Base-by-base conservation (phyloP, 92 coral and sea anemone genomes). In the Porites divaricata region DNA sequence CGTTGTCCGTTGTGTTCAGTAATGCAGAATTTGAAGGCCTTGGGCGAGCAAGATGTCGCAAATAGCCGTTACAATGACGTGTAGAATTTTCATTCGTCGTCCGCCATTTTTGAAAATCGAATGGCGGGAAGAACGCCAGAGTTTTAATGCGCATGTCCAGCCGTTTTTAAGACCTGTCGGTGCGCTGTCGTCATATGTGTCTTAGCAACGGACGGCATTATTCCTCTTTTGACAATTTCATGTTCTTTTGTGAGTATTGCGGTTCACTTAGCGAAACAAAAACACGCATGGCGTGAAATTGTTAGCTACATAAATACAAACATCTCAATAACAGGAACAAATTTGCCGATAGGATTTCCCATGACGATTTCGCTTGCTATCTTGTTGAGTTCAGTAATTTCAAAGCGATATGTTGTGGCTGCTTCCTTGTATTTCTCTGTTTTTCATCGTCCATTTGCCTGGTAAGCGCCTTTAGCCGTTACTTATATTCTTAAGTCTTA, bases 141-240 rank as follows among this genome's bases (percentile, higher is more conserved):
- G n/a, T n/a, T n/a, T n/a, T n/a, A n/a, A n/a, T n/a, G n/a, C n/a
- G n/a, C n/a, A n/a, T n/a, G n/a, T n/a, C n/a, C n/a, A n/a, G n/a
- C n/a, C n/a, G n/a, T n/a, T n/a, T n/a, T n/a, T n/a, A n/a, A n/a
- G n/a, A n/a, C n/a, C n/a, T n/a, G n/a, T n/a, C n/a, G n/a, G n/a
- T n/a, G n/a, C 13, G 26, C 10, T 8, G 12, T 51, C 76, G 61
- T 72, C 76, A 72, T 23, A 35, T 35, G 45, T 35, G 14, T 6
- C 41, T 35, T 20, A 49, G 14, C 76, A 51, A 61, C 65, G 8
- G 65, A 14, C 20, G 1, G 19, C 65, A 61, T 7, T 49, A 20
- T 72, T 72, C n/a, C 76, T 23, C 2, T 72, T 72, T 14, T n/a
- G 24, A 72, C 67, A 75, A 75, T 75, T 17, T 2, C 25, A 23